A percentile compares a stretch with the other conserved stretches of the same genome.
Evolutionary conservation across 2,797 vertebrate genomes (phyloP).

Genomic region (Clarias platycephalus): DNA sequence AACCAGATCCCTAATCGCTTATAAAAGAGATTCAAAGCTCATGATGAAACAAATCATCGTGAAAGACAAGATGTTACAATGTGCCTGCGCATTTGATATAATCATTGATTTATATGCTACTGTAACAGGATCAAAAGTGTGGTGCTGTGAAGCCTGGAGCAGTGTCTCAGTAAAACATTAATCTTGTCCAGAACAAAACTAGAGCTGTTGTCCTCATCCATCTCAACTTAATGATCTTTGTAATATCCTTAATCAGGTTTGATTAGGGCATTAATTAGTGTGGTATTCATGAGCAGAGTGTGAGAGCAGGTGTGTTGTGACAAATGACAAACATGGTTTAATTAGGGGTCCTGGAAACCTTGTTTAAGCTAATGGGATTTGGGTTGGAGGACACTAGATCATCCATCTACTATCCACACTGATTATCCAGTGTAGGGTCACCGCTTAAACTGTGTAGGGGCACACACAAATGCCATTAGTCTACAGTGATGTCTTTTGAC

Average conservation of each 20-base stretch:
- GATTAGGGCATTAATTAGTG: conserved; percentile 16
- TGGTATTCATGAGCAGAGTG: not conserved
- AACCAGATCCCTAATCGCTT: not conserved
- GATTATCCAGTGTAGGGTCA: no score
- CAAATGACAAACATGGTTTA: not conserved
- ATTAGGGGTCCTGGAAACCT: not conserved
- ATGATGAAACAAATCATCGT: not conserved
- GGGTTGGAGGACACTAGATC: not conserved
- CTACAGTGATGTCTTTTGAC: no score
- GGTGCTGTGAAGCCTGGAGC: not conserved
- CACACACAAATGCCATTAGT: no score
- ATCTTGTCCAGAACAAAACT: not conserved
- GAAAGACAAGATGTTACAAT: not conserved
- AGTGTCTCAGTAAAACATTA: not conserved
- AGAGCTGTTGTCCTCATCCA: not conserved
- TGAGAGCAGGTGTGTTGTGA: not conserved
- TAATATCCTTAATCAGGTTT: conserved; percentile 9
- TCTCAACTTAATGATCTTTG: not conserved
- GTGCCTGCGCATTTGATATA: not conserved
- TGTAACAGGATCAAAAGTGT: not conserved
- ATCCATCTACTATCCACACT: no score
- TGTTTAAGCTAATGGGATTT: not conserved
- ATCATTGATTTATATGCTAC: not conserved
- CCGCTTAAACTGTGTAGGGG: no score
- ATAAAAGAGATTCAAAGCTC: not conserved